Percentiles rank a stretch among this genome's conserved stretches.
These are phyloP conservation scores for Tiliqua scincoides DNA, from an alignment of 2,113 vertebrate species.

Conservation along the genomic window DNA sequence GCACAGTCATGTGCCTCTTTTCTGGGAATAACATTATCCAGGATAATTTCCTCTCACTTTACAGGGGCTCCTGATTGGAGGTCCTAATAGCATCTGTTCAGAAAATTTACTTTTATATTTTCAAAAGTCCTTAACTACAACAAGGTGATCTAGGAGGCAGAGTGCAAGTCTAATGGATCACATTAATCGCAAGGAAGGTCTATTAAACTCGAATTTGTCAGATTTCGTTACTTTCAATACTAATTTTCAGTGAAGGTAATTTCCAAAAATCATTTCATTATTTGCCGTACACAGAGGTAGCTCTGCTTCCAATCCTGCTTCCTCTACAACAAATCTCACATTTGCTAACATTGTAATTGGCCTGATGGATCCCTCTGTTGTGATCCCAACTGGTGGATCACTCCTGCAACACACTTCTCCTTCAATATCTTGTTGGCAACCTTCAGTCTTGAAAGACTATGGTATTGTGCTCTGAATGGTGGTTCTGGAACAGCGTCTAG, in stretches of 20 bases:
- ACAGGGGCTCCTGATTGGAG: slow-evolving; percentile 45
- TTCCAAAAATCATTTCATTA: slow-evolving; percentile 59
- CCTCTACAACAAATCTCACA: slow-evolving; percentile 23
- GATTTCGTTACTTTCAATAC: slow-evolving; percentile 71
- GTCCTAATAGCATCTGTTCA: slow-evolving; percentile 57
- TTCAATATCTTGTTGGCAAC: too few relatives aligned
- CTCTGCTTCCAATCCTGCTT: slow-evolving; percentile 48
- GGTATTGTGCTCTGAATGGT: too few relatives aligned
- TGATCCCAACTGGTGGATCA: background rate
- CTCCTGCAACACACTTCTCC: background rate
- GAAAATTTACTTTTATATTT: slow-evolving; percentile 48
- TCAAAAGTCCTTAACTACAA: slow-evolving; percentile 36
- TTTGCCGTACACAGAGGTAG: slow-evolving; percentile 58
- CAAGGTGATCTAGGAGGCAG: slow-evolving; percentile 61
- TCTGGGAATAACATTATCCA: slow-evolving; percentile 68
- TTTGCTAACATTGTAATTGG: background rate
- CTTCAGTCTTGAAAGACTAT: too few relatives aligned
- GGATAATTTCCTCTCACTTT: slow-evolving; percentile 55
- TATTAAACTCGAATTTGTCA: slow-evolving; percentile 67
- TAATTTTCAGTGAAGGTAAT: slow-evolving; percentile 46
- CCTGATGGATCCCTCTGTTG: background rate
- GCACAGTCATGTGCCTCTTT: slow-evolving; percentile 50
- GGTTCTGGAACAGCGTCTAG: too few relatives aligned
- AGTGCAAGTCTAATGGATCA: slow-evolving; percentile 64
- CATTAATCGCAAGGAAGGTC: slow-evolving; percentile 61